A percentile compares a stretch with the other conserved stretches of the same genome.
Evolutionary conservation across 2,113 vertebrate species (phyloP).

Genomic region (Petromus typicus): DNA sequence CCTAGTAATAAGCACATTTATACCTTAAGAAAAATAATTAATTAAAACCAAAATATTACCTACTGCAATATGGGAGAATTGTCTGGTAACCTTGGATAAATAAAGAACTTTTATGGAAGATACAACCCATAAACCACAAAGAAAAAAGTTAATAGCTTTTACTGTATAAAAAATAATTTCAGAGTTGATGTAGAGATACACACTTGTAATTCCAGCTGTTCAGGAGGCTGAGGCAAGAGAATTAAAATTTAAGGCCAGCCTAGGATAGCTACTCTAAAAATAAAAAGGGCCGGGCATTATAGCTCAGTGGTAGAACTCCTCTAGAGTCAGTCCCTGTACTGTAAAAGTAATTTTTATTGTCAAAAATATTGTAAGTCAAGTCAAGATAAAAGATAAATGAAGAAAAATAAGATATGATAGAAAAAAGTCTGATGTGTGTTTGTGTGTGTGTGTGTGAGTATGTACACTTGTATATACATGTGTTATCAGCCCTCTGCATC

Average conservation of each 20-base stretch:
- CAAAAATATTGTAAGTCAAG: neutral
- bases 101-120: neutral
- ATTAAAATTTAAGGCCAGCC: neutral
- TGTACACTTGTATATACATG: neutral
- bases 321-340: neutral
- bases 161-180: neutral
- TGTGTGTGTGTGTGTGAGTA: too few relatives aligned
- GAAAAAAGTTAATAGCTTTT: constrained; percentile 20
- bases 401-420: neutral
- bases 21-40: constrained; percentile 56
- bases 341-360: neutral
- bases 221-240: neutral
- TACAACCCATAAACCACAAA: constrained; percentile 5
- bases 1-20: neutral
- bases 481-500: neutral
- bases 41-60: constrained; percentile 21
- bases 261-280: neutral
- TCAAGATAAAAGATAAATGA: neutral
- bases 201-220: neutral
- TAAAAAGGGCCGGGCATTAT: neutral
- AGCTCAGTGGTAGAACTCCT: neutral
- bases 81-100: neutral
- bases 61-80: neutral
- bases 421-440: neutral
- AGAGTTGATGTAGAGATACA: neutral